Evolutionary conservation across 1,140 invertebrate genomes (phyloP).

Genomic region (Onthophagus taurus): DNA sequence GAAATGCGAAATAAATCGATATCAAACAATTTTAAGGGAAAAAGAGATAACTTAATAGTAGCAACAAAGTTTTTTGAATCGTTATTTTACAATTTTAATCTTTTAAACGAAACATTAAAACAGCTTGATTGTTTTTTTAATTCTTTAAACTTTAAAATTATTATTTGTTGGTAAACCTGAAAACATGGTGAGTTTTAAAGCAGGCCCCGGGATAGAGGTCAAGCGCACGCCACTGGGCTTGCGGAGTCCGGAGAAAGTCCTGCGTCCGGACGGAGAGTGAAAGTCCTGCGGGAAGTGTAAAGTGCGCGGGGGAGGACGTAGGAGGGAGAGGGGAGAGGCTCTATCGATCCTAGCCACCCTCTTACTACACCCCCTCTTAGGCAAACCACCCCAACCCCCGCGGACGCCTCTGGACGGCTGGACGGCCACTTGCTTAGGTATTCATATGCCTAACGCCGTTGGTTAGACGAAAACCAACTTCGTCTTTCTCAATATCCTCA

Average conservation of each 20-base stretch:
- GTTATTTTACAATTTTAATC: too few relatives aligned
- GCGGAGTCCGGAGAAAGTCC: constrained; percentile 29
- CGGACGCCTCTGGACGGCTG: constrained; percentile 15
- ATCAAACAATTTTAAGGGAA: too few relatives aligned
- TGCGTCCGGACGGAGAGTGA: constrained; percentile 33
- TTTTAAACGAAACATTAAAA: too few relatives aligned
- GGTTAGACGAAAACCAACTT: too few relatives aligned
- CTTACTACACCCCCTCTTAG: constrained; percentile 3
- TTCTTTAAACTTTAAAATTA: too few relatives aligned
- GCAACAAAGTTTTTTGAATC: too few relatives aligned
- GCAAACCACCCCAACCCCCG: constrained; percentile 1
- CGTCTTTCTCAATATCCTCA: too few relatives aligned
- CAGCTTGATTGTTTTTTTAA: too few relatives aligned
- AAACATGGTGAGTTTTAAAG: too few relatives aligned
- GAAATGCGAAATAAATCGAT: too few relatives aligned
- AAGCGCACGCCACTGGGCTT: constrained; percentile 22
- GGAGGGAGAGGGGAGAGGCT: constrained; percentile 21
- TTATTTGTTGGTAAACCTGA: too few relatives aligned
- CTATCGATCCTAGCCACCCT: constrained; percentile 28
- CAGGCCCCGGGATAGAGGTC: background rate
- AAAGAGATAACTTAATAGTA: too few relatives aligned
- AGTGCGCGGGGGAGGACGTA: constrained; percentile 22
- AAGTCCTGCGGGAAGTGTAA: constrained; percentile 37
- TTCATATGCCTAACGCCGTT: constrained; percentile 25
- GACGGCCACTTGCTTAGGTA: constrained; percentile 29